These are phyloP conservation scores for Dromas ardeola DNA, from an alignment of 2,113 vertebrate genomes.

Conservation along the genomic window DNA sequence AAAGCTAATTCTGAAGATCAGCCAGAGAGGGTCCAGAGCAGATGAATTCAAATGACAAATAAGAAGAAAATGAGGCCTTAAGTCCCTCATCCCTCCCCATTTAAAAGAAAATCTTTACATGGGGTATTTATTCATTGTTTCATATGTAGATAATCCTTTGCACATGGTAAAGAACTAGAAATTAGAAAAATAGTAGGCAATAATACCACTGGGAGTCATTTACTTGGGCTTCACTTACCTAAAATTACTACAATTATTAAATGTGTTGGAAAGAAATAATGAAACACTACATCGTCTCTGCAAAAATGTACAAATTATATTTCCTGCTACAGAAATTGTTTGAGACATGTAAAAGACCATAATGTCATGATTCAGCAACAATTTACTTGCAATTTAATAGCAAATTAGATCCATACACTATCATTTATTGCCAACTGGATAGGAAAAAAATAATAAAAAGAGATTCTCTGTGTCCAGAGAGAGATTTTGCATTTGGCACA, in stretches of 20 bases:
- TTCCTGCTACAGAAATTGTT: slow-evolving; percentile 36
- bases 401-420: slow-evolving; percentile 52
- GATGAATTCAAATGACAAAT: neutral
- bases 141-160: slow-evolving; percentile 28
- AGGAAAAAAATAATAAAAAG: neutral
- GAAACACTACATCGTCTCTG: neutral
- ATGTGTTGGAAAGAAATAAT: slow-evolving; percentile 45
- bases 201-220: slow-evolving; percentile 27
- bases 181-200: slow-evolving; percentile 46
- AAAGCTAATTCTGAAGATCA: neutral
- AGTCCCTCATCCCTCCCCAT: neutral
- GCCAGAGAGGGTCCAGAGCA: neutral
- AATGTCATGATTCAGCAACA: slow-evolving; percentile 50
- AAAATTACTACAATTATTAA: slow-evolving; percentile 64
- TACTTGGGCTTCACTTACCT: neutral
- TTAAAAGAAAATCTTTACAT: slow-evolving; percentile 4
- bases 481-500: slow-evolving; percentile 36
- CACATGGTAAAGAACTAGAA: slow-evolving; percentile 33
- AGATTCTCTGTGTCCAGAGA: slow-evolving; percentile 13
- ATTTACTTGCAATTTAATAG: slow-evolving; percentile 62
- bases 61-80: neutral
- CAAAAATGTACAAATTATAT: slow-evolving; percentile 20
- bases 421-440: slow-evolving; percentile 56
- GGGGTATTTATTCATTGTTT: neutral
- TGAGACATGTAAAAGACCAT: slow-evolving; percentile 33